Evolutionary conservation across 2,113 vertebrate species (phyloP).

Genomic region (Equus przewalskii): DNA sequence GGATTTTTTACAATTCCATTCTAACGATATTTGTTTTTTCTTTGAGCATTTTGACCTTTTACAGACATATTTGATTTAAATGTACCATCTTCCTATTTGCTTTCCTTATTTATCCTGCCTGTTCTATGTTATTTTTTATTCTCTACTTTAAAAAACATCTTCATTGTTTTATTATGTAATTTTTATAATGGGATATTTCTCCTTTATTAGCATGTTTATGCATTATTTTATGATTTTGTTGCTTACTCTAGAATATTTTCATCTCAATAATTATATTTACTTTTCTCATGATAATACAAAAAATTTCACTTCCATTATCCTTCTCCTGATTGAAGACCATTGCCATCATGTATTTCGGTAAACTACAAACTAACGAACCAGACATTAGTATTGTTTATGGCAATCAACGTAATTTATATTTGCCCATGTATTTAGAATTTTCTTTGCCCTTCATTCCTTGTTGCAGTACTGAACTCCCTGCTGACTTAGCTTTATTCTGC

Average conservation of each 20-base stretch:
- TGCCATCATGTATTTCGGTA: not conserved
- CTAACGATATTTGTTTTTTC: not conserved
- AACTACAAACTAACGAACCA: not conserved
- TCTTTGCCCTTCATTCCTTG: not conserved
- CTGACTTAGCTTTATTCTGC: not conserved
- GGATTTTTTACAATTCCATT: too few relatives aligned
- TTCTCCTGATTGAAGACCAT: not conserved
- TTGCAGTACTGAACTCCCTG: not conserved
- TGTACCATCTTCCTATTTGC: not conserved
- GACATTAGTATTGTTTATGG: not conserved
- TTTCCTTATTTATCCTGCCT: not conserved
- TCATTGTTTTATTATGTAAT: not conserved
- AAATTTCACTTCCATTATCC: not conserved
- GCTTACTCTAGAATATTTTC: not conserved
- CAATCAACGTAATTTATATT: not conserved
- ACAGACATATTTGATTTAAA: not conserved
- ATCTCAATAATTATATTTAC: not conserved
- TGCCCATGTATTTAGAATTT: not conserved
- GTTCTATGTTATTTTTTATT: not conserved
- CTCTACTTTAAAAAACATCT: not conserved
- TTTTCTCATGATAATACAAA: not conserved
- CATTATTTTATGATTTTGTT: not conserved
- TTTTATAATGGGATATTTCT: not conserved
- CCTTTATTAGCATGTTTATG: not conserved
- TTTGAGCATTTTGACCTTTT: not conserved